Conservation (phyloP, 2,888 invertebrate genomes). For the Blastobasis lacticolella region DNA sequence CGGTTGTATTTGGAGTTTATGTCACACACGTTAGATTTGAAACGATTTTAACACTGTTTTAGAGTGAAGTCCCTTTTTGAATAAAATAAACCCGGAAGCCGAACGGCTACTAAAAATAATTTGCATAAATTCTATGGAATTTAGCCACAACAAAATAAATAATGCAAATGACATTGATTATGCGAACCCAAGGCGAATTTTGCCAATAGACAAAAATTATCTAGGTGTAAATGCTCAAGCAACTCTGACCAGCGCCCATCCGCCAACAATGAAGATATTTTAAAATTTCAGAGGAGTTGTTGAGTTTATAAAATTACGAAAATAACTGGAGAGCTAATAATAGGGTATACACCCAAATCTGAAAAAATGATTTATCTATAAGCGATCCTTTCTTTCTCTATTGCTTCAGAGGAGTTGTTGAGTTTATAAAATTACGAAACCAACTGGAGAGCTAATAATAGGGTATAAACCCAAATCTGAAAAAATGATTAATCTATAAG, state of each 20-base stretch:
- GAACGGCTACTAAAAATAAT: constrained; percentile 8
- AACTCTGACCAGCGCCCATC: not conserved
- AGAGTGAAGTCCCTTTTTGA: constrained; percentile 4
- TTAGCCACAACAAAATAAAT: constrained; percentile 6
- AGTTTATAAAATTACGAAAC: not conserved
- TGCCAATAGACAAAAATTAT: constrained; percentile 1
- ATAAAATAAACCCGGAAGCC: constrained; percentile 6
- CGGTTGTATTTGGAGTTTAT: constrained; percentile 4
- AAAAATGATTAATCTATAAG: constrained; percentile 8
- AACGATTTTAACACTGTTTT: constrained; percentile 11
- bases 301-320: not conserved
- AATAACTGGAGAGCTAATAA: not conserved
- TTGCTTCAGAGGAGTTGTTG: constrained; percentile 4
- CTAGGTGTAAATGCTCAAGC: not conserved
- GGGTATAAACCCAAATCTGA: constrained; percentile 10
- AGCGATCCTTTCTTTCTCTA: constrained; percentile 17
- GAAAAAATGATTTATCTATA: constrained; percentile 9
- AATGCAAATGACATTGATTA: not conserved
- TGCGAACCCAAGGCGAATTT: not conserved
- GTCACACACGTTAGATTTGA: constrained; percentile 2
- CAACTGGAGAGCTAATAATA: not conserved
- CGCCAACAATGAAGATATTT: too few relatives aligned
- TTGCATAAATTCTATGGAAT: constrained; percentile 7
- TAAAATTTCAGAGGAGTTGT: not conserved
- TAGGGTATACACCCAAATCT: constrained; percentile 8